Conservation (phyloP, 2,797 vertebrate genomes). For the Falco concolor region DNA sequence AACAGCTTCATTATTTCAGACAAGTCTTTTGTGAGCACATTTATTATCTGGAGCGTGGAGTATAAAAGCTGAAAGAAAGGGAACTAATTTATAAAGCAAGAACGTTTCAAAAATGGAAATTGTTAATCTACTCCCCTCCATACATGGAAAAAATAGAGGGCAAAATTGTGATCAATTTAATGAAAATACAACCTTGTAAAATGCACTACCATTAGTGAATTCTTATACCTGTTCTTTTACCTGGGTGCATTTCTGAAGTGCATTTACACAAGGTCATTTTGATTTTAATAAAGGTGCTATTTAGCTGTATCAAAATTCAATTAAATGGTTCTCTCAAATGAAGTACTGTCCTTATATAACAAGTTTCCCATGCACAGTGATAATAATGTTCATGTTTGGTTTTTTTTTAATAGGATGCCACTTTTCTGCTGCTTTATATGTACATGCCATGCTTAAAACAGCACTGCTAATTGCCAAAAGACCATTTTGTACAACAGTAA, state of each 20-base stretch:
- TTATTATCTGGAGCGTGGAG: slow-evolving; percentile 51
- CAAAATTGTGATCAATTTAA: background rate
- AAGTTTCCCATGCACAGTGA: background rate
- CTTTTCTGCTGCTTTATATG: background rate
- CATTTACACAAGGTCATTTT: slow-evolving; percentile 34
- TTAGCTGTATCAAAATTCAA: slow-evolving; percentile 34
- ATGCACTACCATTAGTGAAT: background rate
- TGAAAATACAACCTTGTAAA: slow-evolving; percentile 5
- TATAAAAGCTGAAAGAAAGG: slow-evolving; percentile 46
- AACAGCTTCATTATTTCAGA: slow-evolving; percentile 69
- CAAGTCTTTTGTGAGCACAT: slow-evolving; percentile 59
- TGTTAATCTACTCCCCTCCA: slow-evolving; percentile 27
- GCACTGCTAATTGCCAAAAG: slow-evolving; percentile 42
- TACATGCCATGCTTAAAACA: background rate
- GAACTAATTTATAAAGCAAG: slow-evolving; percentile 54
- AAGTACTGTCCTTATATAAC: background rate
- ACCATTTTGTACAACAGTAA: background rate
- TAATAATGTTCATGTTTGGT: background rate
- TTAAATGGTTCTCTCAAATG: slow-evolving; percentile 33
- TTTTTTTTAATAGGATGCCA: background rate
- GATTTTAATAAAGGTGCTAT: slow-evolving; percentile 10
- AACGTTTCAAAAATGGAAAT: slow-evolving; percentile 47
- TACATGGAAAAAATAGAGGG: background rate
- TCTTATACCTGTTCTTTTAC: background rate
- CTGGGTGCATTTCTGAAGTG: slow-evolving; percentile 14